Percentiles rank a stretch among this genome's conserved stretches.
phyloP scores from a whole-genome alignment of 2,888 invertebrate species.

The Patella caerulea region DNA sequence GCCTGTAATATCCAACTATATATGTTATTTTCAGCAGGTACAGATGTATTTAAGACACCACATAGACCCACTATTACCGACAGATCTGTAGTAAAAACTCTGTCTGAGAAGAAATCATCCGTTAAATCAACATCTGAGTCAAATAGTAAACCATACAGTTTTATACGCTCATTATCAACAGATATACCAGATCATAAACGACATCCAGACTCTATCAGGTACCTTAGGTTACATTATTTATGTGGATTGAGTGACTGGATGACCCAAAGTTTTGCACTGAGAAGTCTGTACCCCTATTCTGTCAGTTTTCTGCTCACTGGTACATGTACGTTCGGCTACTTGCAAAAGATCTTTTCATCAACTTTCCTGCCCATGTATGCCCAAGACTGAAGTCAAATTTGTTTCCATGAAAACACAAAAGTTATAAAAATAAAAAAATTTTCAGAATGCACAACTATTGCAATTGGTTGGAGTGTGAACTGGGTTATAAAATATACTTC shows the following conservation, averaged over 20 bases:
- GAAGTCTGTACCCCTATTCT: neutral
- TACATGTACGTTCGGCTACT: neutral
- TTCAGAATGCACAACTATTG: no score
- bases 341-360: no score
- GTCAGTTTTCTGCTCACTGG: neutral
- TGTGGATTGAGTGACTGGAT: neutral
- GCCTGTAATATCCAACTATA: no score
- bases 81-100: neutral
- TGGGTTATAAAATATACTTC: no score
- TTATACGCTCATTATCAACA: slow-evolving; percentile 52
- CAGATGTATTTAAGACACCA: neutral
- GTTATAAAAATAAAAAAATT: no score
- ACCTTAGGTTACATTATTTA: neutral
- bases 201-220: slow-evolving; percentile 55
- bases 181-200: slow-evolving; percentile 39
- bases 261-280: neutral
- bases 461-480: no score
- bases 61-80: neutral
- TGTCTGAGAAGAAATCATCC: neutral
- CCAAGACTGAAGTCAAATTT: no score
- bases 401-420: no score
- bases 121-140: slow-evolving; percentile 1
- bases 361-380: no score
- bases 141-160: slow-evolving; percentile 34
- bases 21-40: no score